phyloP scores from a whole-genome alignment of 1,140 invertebrate genomes.

The Hormaphis cornu region DNA sequence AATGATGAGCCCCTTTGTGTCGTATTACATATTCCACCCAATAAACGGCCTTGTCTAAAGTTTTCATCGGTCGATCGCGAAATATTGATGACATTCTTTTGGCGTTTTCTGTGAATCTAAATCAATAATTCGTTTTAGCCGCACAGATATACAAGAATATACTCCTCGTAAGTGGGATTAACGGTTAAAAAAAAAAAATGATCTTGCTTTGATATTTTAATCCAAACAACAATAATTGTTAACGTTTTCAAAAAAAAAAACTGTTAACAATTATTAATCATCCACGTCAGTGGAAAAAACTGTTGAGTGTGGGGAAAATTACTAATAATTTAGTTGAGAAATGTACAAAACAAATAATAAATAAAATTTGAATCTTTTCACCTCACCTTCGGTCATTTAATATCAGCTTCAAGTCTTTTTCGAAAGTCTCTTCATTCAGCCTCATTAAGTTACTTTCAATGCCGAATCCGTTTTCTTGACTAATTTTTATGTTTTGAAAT shows the following conservation, averaged over 20 bases:
- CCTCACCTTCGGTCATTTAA: conserved; percentile 2
- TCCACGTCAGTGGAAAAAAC: neutral
- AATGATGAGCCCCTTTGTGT: neutral
- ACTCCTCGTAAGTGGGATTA: no score
- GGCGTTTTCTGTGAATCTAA: no score
- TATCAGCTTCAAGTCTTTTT: neutral
- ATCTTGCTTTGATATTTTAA: neutral
- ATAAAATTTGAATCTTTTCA: neutral
- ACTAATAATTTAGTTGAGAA: neutral
- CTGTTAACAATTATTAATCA: neutral
- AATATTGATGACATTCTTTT: neutral
- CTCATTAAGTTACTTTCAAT: neutral
- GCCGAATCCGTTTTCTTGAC: neutral
- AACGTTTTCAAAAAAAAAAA: neutral
- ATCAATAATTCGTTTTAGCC: no score
- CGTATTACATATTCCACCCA: no score
- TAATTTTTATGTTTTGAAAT: conserved; percentile 26
- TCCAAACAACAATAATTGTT: neutral
- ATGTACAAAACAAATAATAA: neutral
- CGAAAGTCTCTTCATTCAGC: neutral
- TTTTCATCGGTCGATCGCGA: neutral
- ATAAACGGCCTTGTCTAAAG: neutral
- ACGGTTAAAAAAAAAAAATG: neutral
- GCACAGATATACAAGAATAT: no score
- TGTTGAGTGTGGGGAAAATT: neutral